Evolutionary conservation across 2,113 vertebrate genomes (phyloP).

Genomic region (Pollimyrus isidori): DNA sequence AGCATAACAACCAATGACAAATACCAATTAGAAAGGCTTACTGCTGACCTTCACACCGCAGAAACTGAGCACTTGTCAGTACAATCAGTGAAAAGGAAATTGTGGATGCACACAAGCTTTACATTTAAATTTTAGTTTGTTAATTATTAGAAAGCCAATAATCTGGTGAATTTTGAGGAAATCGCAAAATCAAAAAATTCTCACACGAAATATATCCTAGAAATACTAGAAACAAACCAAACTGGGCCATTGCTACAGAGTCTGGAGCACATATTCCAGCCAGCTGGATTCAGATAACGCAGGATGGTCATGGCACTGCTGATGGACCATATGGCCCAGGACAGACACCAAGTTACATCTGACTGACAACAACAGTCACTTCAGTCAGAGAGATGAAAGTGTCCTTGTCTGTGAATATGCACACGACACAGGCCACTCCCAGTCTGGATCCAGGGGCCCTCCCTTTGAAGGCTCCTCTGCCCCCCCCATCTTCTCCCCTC

Average conservation of each 20-base stretch:
- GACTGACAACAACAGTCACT: neutral
- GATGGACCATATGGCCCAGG: neutral
- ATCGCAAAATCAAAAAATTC: neutral
- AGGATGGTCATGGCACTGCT: neutral
- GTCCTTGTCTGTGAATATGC: neutral
- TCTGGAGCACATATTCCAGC: neutral
- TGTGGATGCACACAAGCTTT: neutral
- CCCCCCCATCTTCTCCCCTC: neutral
- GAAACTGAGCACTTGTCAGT: neutral
- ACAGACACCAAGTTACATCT: neutral
- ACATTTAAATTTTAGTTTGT: neutral
- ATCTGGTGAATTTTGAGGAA: neutral
- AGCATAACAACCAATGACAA: neutral
- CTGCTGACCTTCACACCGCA: neutral
- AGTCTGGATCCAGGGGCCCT: neutral
- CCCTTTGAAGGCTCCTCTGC: neutral
- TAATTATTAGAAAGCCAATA: neutral
- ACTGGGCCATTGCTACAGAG: neutral
- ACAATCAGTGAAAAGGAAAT: neutral
- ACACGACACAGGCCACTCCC: neutral
- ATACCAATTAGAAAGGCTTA: neutral
- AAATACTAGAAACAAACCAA: neutral
- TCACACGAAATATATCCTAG: neutral
- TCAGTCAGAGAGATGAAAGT: neutral
- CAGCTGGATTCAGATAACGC: neutral